phyloP scores from a whole-genome alignment of 2,888 invertebrate genomes.

The Parapristionchus giblindavisi region DNA sequence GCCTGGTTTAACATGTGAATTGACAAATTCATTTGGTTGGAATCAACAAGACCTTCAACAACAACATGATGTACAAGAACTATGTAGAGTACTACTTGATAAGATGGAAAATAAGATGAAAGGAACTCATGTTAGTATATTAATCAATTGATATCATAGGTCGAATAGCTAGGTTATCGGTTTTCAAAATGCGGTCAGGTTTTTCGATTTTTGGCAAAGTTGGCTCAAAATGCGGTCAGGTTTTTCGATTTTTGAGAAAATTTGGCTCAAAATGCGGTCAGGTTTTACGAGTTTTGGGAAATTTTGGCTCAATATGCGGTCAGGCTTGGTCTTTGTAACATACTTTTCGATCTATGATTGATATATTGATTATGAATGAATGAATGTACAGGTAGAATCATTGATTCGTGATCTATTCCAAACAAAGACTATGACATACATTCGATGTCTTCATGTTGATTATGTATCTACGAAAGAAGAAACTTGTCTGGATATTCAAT shows the following conservation, averaged over 20 bases:
- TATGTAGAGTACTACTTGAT: neutral
- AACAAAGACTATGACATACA: constrained; percentile 1
- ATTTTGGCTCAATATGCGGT: too few species aligned
- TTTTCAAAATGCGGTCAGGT: too few species aligned
- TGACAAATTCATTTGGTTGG: constrained; percentile 24
- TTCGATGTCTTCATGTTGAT: constrained; percentile 9
- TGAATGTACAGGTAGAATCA: neutral
- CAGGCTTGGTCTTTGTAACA: too few species aligned
- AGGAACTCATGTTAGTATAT: neutral
- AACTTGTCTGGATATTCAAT: neutral
- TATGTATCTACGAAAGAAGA: constrained; percentile 8
- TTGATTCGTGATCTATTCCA: constrained; percentile 7
- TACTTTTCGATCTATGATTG: too few species aligned
- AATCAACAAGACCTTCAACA: neutral
- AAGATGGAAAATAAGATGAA: neutral
- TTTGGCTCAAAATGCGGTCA: too few species aligned
- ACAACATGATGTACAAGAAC: constrained; percentile 25
- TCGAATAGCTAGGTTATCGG: too few species aligned
- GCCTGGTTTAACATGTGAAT: neutral
- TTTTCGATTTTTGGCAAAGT: too few species aligned
- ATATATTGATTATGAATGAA: too few species aligned
- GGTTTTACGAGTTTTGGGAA: too few species aligned
- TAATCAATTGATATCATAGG: neutral
- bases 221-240: too few species aligned
- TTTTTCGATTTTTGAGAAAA: too few species aligned